Evolutionary conservation across 2,797 vertebrate genomes (phyloP), one percentile per base, ranked within the genome.

Genomic region (Tolypeutes matacus): DNA sequence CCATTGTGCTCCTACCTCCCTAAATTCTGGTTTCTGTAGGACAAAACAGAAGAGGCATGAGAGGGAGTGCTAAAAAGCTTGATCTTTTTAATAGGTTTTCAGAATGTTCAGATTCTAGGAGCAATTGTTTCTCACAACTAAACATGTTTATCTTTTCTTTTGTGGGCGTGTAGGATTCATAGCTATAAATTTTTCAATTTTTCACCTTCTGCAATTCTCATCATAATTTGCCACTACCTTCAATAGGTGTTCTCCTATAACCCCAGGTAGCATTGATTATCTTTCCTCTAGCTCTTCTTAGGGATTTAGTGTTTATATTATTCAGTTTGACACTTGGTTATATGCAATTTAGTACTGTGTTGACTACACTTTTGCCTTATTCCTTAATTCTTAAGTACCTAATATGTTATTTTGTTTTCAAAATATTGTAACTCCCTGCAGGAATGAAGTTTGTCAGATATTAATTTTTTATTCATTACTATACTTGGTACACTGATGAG

Each of bases 251-350:
- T 23, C 2, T 58, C 14, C 14, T 93, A 0, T n/a, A 73, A 46
- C 0, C 69, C 1, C 1, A 23, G 21, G 10, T 11, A 20, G 0
- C 15, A 56, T 39, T 39, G 39, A 29, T n/a, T 25, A 18, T 84
- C 15, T 80, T 65, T 9, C 34, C 78, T 12, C 5, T 34, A 56
- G 18, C 25, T 64, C 11, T 64, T 49, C 42, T 90, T 67, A 11
- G 29, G 29, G 51, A 12, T 3, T 69, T 83, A 36, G n/a, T 70
- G 8, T 56, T 39, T 77, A 42, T 20, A 10, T 51, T 17, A 70
- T 46, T 65, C 80, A 25, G 27, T 76, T 88, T 76, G 34, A 9
- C 17, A 84, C 42, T 92, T 88, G 5, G 70, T 42, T 60, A 23
- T 21, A 76, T 76, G 73, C 23, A 88, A 29, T 13, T 73, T 51